Base-by-base conservation (phyloP, 30 jellyfish, hydroid and myxozoan species). In the Aurelia aurita region DNA sequence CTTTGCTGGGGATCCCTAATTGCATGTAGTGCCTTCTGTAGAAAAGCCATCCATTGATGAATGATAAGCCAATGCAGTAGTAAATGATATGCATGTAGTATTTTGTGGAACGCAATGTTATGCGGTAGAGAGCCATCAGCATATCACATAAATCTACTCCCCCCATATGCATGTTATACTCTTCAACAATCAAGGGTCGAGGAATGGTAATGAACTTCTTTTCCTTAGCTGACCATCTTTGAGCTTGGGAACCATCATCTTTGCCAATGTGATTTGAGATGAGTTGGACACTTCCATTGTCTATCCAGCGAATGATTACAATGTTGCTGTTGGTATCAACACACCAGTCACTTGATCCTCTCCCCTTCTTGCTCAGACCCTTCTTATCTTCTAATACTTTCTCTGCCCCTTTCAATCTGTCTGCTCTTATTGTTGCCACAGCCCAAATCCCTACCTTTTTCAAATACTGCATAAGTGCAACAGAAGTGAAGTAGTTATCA, bases 401-500 rank as follows among this genome's bases (percentile, higher is more conserved):
- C n/a, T 20, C 62, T 20, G 68, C 80, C 11, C 80, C 80, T 68
- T 68, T 68, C 68, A 68, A 18, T 23, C 80, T 74, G 22, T 74
- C 79, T 13, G 26, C 44, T 29, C 90, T 28, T 16, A 79, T 35
- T 5, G 90, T 79, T 34, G 62, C 90, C 16, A 32, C 32, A 21
- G 78, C 78, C 68, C 47, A 65, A n/a, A 59, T 39, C 29, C 88
- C 67, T 71, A 63, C 22, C 29, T 26, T 64, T 49, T 62, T 39
- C 88, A 62, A 49, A 22, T 47, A 47, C 14, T 44, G 11, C 83
- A 20, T 12, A 21, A 79, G 86, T 63, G n/a, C 61, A 20, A 79
- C 57, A 64, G 84, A 49, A 29, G 77, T 19, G 78, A 79, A 64
- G 45, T 35, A 79, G 18, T 79, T 79, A 35, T 58, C 82, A 76